Base-by-base conservation (phyloP, 2,888 invertebrate genomes). In the Polydrusus pterygomalis region DNA sequence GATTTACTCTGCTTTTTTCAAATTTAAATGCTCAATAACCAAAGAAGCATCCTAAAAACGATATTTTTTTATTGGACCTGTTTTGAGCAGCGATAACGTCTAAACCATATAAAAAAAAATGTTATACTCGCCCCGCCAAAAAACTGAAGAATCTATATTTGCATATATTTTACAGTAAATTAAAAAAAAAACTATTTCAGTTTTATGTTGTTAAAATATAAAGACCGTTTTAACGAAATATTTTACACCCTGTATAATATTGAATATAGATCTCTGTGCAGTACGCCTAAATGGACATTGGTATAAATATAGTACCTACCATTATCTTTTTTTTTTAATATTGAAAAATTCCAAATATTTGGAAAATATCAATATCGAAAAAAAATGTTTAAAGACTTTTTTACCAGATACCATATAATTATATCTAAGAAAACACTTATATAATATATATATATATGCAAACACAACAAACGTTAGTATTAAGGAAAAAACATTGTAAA, bases 391-490 rank as follows among this genome's bases (percentile, higher is more conserved):
- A 67, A 67, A 49, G 45, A 60, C 58, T 45, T 34, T n/a, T 47
- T 62, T 17, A 49, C 62, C 49, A 70, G 67, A 73, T 60, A 68
- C 54, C 54, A 47, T 56, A 71, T 69, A 70, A 60, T 34, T 74
- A 74, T 74, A 64, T 43, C 34, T 73, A 71, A 71, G 56, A 71
- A 71, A 58, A 62, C 62, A 51, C 67, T 71, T 75, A 69, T 74
- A 40, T 70, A 67, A 69, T 74, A 40, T 70, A 67, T 60, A 40
- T 64, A 67, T 60, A 56, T 17, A 64, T n/a, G 51, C 75, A 75
- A 71, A 75, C 75, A 75, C 71, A 75, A 75, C 75, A 75, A 75
- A 71, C 71, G 38, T 54, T 71, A 71, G 62, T 17, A 30, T 58
- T 67, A 51, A 63, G 58, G 10, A 40, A 43, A 54, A 51, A 43